Conservation (phyloP, 1,140 invertebrate species). For the Patella vulgata region DNA sequence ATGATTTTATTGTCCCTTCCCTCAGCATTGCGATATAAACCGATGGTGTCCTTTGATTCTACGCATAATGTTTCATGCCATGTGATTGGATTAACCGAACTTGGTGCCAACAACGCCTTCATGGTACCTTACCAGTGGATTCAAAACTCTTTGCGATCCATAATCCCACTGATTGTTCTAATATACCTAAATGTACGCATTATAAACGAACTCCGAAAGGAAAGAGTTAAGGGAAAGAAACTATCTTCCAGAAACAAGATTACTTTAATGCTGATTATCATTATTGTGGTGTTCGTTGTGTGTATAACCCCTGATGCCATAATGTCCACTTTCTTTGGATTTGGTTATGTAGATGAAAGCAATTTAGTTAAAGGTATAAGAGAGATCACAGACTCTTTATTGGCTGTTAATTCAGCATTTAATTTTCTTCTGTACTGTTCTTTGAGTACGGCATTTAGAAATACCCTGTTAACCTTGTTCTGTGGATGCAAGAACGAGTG, state of each 20-base stretch:
- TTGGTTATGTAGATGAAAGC: slow-evolving; percentile 63
- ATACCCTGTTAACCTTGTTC: slow-evolving; percentile 33
- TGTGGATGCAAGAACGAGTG: slow-evolving; percentile 12
- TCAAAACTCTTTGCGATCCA: slow-evolving; percentile 73
- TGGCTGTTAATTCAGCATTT: slow-evolving; percentile 78
- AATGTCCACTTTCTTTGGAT: slow-evolving; percentile 68
- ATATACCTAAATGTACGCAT: slow-evolving; percentile 74
- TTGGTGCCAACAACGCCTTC: slow-evolving; percentile 71
- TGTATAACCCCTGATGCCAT: slow-evolving; percentile 80
- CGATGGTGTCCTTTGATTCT: slow-evolving; percentile 32
- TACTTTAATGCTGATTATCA: slow-evolving; percentile 80
- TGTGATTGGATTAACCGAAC: slow-evolving; percentile 43
- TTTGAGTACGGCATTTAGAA: slow-evolving; percentile 77
- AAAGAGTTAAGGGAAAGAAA: slow-evolving; percentile 55
- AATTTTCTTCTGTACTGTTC: slow-evolving; percentile 84
- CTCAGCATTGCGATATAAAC: slow-evolving; percentile 57
- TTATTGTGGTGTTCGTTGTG: slow-evolving; percentile 79
- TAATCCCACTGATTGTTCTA: slow-evolving; percentile 70
- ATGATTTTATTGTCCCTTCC: slow-evolving; percentile 59
- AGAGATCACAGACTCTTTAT: slow-evolving; percentile 80
- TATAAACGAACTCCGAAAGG: slow-evolving; percentile 73
- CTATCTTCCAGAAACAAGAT: slow-evolving; percentile 69
- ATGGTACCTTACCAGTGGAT: slow-evolving; percentile 75
- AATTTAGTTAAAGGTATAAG: slow-evolving; percentile 71
- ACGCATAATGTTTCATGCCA: slow-evolving; percentile 37